Conservation (phyloP, 1,140 invertebrate genomes). For the Pogonomyrmex barbatus region DNA sequence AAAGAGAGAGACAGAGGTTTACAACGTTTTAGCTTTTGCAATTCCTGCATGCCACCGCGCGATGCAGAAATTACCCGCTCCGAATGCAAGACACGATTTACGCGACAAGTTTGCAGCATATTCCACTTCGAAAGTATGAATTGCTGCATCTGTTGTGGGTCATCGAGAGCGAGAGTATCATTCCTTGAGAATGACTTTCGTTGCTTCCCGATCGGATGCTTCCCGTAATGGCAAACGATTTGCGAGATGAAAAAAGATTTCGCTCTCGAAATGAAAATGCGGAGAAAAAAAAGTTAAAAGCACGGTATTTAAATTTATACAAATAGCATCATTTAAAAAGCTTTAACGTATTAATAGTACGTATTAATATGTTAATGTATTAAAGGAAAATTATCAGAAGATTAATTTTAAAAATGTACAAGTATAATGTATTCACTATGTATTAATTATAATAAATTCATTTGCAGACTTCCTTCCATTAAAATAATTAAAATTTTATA, state of each 20-base stretch:
- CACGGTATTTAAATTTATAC: not conserved
- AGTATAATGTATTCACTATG: not conserved
- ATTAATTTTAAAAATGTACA: not conserved
- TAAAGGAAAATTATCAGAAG: not conserved
- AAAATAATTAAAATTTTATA: not conserved
- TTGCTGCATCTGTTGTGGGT: slow-evolving; percentile 39
- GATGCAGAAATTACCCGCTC: slow-evolving; percentile 28
- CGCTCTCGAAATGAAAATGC: not conserved
- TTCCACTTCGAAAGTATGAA: slow-evolving; percentile 48
- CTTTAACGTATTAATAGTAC: not conserved
- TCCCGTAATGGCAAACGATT: not conserved
- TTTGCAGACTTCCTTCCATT: not conserved
- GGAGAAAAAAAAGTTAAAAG: not conserved
- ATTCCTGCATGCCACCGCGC: slow-evolving; percentile 56
- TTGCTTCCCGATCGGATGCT: slow-evolving; percentile 17
- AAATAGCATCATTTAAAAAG: not conserved
- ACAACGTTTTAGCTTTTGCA: slow-evolving; percentile 55
- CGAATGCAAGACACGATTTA: slow-evolving; percentile 48
- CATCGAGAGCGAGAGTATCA: slow-evolving; percentile 36
- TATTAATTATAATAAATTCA: not conserved
- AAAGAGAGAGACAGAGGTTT: slow-evolving; percentile 50
- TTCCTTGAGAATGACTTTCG: slow-evolving; percentile 39
- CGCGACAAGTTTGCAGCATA: slow-evolving; percentile 69
- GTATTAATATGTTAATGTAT: not conserved
- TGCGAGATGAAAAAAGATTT: slow-evolving; percentile 6